Evolutionary conservation across 1,140 invertebrate genomes (phyloP), one percentile per base, ranked within the genome.

Genomic region (Leptinotarsa lineolata): DNA sequence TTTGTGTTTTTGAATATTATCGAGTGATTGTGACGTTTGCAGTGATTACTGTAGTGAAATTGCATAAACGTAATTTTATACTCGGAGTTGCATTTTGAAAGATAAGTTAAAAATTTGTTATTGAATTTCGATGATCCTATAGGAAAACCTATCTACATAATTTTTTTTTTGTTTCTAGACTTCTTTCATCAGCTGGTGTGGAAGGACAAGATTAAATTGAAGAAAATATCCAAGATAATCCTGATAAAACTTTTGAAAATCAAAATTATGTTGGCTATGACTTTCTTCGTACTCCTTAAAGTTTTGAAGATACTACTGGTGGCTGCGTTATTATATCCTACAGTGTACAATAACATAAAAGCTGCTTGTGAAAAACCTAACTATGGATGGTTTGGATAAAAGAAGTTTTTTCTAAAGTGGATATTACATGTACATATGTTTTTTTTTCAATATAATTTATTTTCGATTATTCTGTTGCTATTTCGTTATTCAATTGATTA

Each of bases 241-340:
- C 45, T 77, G 22, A 70, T 73, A 12, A 77, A 77, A 65, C 65
- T 77, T 4, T 5, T 75, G 4, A 77, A 77, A 64, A 73, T 75
- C 54, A 61, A 75, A 46, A 48, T 77, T 5, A 24, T 77, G 65
- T 81, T 92, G 3, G 82, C 90, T 6, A 89, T 91, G 0, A 87
- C 91, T 15, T 86, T 92, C 13, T 81, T 91, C 5, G 86, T 87
- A 2, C 88, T 92, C 2, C 86, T 92, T 72, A 86, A 91, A 75
- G 91, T 92, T 71, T 92, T 92, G 84, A 92, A 92, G 74, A 82
- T 92, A 6, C 81, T 92, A 11, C 82, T 92, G 3, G 75, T 91
- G 0, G 89, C 87, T 2, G 90, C 90, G 0, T 74, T 92, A 22
- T 83, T 91, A 30, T 78, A 90, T 6, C 90, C 91, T 0, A 87